A percentile compares a stretch with the other conserved stretches of the same genome.
Evolutionary conservation across 2,888 invertebrate species (phyloP).

Genomic region (Neoaliturus tenellus): DNA sequence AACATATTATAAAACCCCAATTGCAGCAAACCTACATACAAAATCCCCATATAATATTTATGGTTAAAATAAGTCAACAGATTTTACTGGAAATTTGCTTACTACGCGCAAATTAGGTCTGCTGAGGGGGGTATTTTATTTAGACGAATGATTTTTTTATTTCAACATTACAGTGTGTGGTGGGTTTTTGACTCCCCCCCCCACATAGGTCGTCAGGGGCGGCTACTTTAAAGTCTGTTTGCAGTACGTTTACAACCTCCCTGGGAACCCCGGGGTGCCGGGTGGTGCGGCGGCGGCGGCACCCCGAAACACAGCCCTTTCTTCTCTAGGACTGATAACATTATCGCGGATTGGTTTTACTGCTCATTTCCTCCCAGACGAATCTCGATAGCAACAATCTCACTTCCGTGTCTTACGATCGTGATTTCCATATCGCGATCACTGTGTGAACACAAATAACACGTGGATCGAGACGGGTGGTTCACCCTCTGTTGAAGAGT

Average conservation of each 20-base stretch:
- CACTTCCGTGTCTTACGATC: constrained; percentile 8
- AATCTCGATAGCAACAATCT: constrained; percentile 26
- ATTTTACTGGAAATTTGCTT: no score
- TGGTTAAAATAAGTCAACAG: no score
- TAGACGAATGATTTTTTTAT: no score
- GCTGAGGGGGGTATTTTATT: no score
- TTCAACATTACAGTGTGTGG: no score
- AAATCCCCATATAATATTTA: no score
- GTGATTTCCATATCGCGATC: background rate
- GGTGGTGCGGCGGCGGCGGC: background rate
- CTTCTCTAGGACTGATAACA: constrained; percentile 27
- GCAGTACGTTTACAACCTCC: background rate
- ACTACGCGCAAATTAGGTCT: no score
- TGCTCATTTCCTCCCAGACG: constrained; percentile 26
- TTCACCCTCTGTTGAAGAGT: no score
- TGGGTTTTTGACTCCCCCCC: no score
- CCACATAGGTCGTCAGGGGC: no score
- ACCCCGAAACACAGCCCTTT: constrained; percentile 20
- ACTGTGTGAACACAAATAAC: constrained; percentile 32
- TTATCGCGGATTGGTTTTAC: constrained; percentile 29
- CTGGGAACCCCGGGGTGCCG: background rate
- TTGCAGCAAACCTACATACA: no score
- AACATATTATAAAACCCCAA: no score
- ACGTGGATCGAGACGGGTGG: background rate
- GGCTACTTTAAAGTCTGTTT: background rate